Conservation (phyloP, 2,113 vertebrate genomes). For the Beaufortia kweichowensis region DNA sequence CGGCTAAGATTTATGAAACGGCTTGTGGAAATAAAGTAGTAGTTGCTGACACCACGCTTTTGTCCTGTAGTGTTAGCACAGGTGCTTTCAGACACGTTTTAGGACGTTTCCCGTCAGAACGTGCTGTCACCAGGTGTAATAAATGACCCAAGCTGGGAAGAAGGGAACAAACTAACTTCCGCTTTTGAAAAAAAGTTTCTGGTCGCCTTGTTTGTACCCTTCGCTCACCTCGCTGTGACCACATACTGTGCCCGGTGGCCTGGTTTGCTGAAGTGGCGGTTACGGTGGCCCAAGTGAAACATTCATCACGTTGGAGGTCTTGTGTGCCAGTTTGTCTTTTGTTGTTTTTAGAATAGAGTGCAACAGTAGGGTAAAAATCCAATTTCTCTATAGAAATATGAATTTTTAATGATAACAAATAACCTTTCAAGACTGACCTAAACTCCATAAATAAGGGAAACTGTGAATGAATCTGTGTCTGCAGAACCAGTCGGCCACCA, state of each 20-base stretch:
- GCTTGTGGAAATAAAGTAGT: not conserved
- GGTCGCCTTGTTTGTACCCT: not conserved
- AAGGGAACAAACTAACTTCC: not conserved
- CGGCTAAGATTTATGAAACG: constrained; percentile 47
- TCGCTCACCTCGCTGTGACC: constrained; percentile 40
- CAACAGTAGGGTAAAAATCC: not conserved
- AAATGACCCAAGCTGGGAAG: constrained; percentile 19
- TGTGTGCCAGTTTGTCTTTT: not conserved
- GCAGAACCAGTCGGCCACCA: too few relatives aligned
- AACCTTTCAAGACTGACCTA: not conserved
- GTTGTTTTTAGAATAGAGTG: not conserved
- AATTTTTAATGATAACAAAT: not conserved
- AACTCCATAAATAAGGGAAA: not conserved
- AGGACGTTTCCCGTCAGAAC: constrained; percentile 31
- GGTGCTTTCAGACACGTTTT: constrained; percentile 36
- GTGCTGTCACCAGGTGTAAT: constrained; percentile 11
- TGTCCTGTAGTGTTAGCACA: not conserved
- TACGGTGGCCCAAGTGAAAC: constrained; percentile 16
- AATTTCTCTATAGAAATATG: not conserved
- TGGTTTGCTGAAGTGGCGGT: constrained; percentile 45
- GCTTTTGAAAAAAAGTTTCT: not conserved
- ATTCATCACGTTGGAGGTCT: constrained; percentile 39
- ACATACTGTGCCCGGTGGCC: not conserved
- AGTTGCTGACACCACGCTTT: constrained; percentile 44
- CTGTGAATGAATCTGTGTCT: too few relatives aligned